phyloP scores from a whole-genome alignment of 1,140 invertebrate genomes.

The Aphelinus atriplicis region DNA sequence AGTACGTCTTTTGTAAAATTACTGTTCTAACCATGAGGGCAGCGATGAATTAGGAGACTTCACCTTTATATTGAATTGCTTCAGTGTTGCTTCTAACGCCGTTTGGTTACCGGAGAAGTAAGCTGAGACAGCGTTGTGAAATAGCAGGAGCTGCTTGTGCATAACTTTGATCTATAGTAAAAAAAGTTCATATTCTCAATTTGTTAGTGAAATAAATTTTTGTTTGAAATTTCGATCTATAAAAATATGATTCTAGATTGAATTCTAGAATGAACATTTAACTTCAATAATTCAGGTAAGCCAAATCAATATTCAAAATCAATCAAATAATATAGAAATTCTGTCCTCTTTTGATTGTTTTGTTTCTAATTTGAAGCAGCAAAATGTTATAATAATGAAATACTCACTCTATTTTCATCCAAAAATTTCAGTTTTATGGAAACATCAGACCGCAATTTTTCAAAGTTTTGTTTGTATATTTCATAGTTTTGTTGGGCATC shows the following conservation, averaged over 20 bases:
- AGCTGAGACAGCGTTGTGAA: slow-evolving; percentile 95
- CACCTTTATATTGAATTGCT: slow-evolving; percentile 94
- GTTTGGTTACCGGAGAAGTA: slow-evolving; percentile 96
- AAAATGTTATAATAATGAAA: neutral
- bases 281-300: too few species aligned
- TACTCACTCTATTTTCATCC: slow-evolving; percentile 92
- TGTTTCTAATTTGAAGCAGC: too few species aligned
- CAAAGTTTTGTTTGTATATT: slow-evolving; percentile 88
- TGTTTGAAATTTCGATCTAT: neutral
- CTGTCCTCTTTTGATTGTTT: too few species aligned
- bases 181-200: slow-evolving; percentile 7
- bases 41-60: slow-evolving; percentile 78
- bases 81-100: slow-evolving; percentile 91
- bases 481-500: slow-evolving; percentile 86
- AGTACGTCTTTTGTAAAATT: slow-evolving; percentile 45
- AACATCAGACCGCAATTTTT: slow-evolving; percentile 90
- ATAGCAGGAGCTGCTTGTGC: slow-evolving; percentile 95
- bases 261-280: too few species aligned
- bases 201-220: neutral
- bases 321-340: too few species aligned
- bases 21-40: slow-evolving; percentile 83
- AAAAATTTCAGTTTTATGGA: slow-evolving; percentile 95
- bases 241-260: too few species aligned
- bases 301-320: too few species aligned
- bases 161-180: slow-evolving; percentile 91